Evolutionary conservation across 92 coral and sea anemone genomes (phyloP), one percentile per base, ranked within the genome.

Genomic region (Zoanthus sociatus): DNA sequence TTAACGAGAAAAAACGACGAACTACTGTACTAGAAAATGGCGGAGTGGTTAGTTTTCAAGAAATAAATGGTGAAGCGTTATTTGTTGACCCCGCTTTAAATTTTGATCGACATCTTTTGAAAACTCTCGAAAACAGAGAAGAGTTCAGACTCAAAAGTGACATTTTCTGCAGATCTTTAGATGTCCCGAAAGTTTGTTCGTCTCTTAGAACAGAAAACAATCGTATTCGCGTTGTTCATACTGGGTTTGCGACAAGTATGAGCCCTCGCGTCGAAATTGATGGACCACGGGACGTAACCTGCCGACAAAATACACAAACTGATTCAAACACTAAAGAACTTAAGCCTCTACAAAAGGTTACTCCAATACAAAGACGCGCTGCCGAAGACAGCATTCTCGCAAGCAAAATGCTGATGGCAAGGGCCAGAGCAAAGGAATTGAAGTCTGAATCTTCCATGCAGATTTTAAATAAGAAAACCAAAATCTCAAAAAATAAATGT

Each of bases 91-190:
- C 99, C 33, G 99, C 98, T 37, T 90, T 90, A 47, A 71, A 88
- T 55, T 92, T 97, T 44, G 99, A 97, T 90, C 95, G 93, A 69
- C 98, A 96, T 75, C 92, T 95, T 50, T 53, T 91, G 71, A 98
- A 87, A 61, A 93, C 87, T 44, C 83, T 91, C 18, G 93, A 84
- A n/a, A 61, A 83, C 10, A 66, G 89, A 48, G 94, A 89, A 68
- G 93, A 95, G 68, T 76, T 64, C 46, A 76, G 91, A 76, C 84
- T 87, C 46, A 75, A 77, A 53, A 77, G 77, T 31, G 92, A 88
- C 53, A 51, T 77, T 17, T 1, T 7, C 30, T 89, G 64, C 14
- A 94, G 86, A 8, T 73, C 86, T 53, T 53, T 81, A 18, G 90
- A 90, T 51, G 63, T 84, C 33, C 88, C 96, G 15, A 3, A 44